Evolutionary conservation across 2,888 invertebrate species (phyloP), one percentile per base, ranked within the genome.

Genomic region (Hirtodrosophila histrioides): DNA sequence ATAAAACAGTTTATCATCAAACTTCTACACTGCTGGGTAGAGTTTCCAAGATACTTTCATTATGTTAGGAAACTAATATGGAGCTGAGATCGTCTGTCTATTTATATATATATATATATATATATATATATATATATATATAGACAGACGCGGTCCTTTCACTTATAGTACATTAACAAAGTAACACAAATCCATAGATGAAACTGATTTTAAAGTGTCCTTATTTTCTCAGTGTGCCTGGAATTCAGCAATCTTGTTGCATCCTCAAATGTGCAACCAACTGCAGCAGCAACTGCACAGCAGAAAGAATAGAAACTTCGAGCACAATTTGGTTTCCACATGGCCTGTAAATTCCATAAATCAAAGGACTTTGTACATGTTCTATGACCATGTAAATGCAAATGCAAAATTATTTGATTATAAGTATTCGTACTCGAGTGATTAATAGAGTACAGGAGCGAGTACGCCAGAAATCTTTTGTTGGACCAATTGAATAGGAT

Each of bases 401-500:
- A 27, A 11, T 29, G 9, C 2, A 11, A 29, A 23, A 29, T 39
- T 8, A 39, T 39, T 35, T 5, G 33, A 10, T 35, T 35, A n/a
- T 35, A 37, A 10, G 24, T 10, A 53, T 53, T 33, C 12, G 48
- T 17, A 48, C 10, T 48, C 24, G 3, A 48, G n/a, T 37, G 45
- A 50, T 27, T 54, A 50, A 50, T 29, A 12, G 17, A 17, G 17
- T 17, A 17, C 17, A 23, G 40, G 40, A 12, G 29, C 17, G 29
- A 9, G 24, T n/a, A 31, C 31, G 37, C 6, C 33, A n/a, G 39
- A 35, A 41, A 37, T 8, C 10, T 50, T 46, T 8, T 40, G 37
- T 33, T 10, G 10, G 23, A 31, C 10, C 36, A 44, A 67, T 65
- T 48, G 33, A 39, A 39, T 27, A 4, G 4, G 7, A 50, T 39